A percentile compares a stretch with the other conserved stretches of the same genome.
These are phyloP conservation scores for Chromoteleia sp. DNA, from an alignment of 2,888 invertebrate species.

Conservation along the genomic window DNA sequence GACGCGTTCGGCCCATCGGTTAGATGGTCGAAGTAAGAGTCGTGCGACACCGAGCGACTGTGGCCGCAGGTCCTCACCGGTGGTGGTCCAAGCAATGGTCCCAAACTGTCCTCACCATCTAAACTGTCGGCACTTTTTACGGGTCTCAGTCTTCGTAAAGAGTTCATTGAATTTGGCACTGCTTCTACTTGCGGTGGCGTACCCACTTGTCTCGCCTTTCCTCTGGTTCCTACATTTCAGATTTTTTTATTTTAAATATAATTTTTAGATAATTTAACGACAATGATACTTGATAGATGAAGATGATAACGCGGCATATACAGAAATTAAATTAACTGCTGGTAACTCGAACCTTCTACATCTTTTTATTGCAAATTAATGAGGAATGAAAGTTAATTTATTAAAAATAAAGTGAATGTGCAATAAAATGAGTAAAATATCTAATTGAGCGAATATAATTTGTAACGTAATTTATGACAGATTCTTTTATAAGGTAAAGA, in stretches of 20 bases:
- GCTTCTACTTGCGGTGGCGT: conserved; percentile 85
- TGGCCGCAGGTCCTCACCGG: conserved; percentile 85
- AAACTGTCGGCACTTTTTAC: conserved; percentile 91
- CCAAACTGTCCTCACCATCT: conserved; percentile 81
- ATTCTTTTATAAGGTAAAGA: no score
- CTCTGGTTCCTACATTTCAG: conserved; percentile 73
- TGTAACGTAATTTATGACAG: no score
- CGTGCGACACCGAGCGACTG: conserved; percentile 93
- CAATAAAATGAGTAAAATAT: conserved; percentile 1
- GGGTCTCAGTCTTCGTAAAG: conserved; percentile 86
- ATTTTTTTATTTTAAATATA: neutral
- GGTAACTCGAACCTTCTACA: conserved; percentile 29
- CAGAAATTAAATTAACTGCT: conserved; percentile 11
- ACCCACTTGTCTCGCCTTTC: conserved; percentile 85
- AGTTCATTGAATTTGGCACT: conserved; percentile 80
- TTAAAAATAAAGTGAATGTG: neutral
- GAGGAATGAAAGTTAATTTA: conserved; percentile 4
- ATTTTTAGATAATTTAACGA: neutral
- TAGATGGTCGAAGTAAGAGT: conserved; percentile 95
- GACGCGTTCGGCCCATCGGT: conserved; percentile 86
- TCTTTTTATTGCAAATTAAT: conserved; percentile 6
- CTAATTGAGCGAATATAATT: no score
- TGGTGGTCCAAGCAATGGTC: conserved; percentile 84
- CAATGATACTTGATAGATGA: neutral
- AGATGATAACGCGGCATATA: conserved; percentile 1